Base-by-base conservation (phyloP, 2,888 invertebrate species). In the Chaetogeoica ovagalla region DNA sequence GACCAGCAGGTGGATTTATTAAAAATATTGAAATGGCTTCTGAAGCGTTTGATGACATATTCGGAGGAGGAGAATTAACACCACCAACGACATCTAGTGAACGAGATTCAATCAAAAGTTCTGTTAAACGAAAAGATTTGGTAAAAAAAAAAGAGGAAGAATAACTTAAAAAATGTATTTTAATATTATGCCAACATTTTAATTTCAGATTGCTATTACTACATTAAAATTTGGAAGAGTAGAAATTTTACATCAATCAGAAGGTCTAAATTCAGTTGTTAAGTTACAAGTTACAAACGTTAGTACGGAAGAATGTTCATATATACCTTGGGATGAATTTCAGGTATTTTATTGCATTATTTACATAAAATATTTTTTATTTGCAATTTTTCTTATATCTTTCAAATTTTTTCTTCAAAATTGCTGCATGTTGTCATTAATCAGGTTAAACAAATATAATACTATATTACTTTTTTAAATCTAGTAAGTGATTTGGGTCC, bases 241-340 rank as follows among this genome's bases (percentile, higher is more conserved):
- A 9, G 93, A 94, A 87, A 86, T 93, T 52, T 88, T 92, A 81
- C 90, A 93, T 83, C 91, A 94, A 86, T 91, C 91, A 15, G 87
- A 88, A 81, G 92, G 92, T 2, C 89, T 90, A 83, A 88, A 89
- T 57, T 91, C 93, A 1, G 88, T 89, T 1, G 88, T 92, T 63
- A 91, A 91, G 85, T 85, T 92, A 66, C 92, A 93, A 86, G 89
- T 93, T 59, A 89, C 91, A 13, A 89, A 93, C 83, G 87, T 97
- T 9, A 89, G 89, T 48, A 91, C 91, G 74, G 93, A 94, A 84
- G 96, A 97, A 86, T 95, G 94, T 85, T 90, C 92, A 62, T 91
- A 94, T 63, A 94, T 97, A 85, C 94, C 94, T 0, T 96, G 95
- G 93, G 96, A 96, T 85, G 96, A 96, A 87, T 93, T 97, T 88